phyloP scores from a whole-genome alignment of 30 jellyfish, hydroid and myxozoan species.

The Aurelia sp. region DNA sequence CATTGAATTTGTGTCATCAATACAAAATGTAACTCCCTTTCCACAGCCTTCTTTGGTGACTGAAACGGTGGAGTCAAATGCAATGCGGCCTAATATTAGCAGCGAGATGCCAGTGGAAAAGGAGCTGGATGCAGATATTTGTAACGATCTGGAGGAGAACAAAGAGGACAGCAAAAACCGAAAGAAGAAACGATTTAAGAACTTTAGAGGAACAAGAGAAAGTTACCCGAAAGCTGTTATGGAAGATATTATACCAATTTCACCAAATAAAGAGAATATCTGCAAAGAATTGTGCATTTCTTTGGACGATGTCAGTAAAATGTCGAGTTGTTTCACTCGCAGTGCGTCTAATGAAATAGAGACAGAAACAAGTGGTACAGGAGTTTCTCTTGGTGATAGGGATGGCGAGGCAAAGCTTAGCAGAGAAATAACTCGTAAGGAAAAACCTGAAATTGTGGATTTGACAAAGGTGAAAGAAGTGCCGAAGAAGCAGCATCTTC shows the following conservation, averaged over 20 bases:
- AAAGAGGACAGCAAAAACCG: neutral
- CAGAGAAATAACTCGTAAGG: neutral
- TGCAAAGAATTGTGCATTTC: neutral
- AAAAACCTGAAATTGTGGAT: neutral
- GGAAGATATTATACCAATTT: constrained; percentile 1
- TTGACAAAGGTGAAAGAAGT: neutral
- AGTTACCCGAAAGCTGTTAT: constrained; percentile 47
- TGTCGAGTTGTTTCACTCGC: neutral
- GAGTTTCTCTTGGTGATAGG: neutral
- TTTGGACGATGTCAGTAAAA: neutral
- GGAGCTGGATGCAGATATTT: no score
- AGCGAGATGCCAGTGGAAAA: no score
- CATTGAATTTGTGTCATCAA: no score
- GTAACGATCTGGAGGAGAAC: no score
- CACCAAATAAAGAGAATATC: neutral
- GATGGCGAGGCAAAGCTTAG: neutral
- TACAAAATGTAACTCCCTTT: no score
- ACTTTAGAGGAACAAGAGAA: constrained; percentile 19
- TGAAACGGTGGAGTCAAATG: no score
- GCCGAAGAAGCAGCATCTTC: neutral
- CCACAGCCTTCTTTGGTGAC: no score
- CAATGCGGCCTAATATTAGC: no score
- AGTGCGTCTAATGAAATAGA: neutral
- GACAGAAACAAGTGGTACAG: neutral
- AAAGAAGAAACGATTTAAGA: constrained; percentile 61